Percentiles rank a stretch among this genome's conserved stretches.
Conservation (phyloP, 2,888 invertebrate genomes). For the Lottia gigantea region DNA sequence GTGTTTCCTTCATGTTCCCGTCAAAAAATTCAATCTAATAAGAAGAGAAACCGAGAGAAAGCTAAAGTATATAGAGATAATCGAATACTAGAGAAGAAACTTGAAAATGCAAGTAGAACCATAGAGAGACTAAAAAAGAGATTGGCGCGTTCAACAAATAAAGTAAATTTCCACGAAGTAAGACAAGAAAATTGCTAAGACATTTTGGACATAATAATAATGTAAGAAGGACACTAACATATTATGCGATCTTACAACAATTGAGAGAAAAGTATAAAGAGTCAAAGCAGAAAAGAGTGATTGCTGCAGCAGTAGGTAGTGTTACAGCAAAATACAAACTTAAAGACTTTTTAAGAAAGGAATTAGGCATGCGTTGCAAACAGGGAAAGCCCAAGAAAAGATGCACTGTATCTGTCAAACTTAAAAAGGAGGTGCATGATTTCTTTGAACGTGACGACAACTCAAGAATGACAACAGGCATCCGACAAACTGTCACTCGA, state of each 20-base stretch:
- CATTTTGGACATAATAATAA: neutral
- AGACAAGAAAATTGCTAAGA: constrained; percentile 12
- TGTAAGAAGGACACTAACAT: neutral
- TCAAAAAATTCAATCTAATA: neutral
- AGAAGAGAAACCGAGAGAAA: neutral
- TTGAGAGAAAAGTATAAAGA: constrained; percentile 7
- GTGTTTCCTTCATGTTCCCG: neutral
- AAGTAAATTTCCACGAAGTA: neutral
- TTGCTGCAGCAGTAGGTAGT: constrained; percentile 7
- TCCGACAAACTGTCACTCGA: constrained; percentile 21
- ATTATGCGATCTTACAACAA: constrained; percentile 1
- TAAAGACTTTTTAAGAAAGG: too few relatives aligned
- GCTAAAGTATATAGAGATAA: neutral
- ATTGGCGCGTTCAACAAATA: neutral
- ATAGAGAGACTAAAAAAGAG: neutral
- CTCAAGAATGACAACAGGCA: constrained; percentile 26
- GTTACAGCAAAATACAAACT: too few relatives aligned
- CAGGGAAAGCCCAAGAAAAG: too few relatives aligned
- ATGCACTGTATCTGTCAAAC: too few relatives aligned
- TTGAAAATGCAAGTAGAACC: neutral
- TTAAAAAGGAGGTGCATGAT: constrained; percentile 13
- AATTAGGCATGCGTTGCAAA: too few relatives aligned
- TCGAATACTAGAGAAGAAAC: constrained; percentile 1
- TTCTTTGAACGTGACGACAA: constrained; percentile 30
- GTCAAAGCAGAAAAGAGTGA: neutral